Evolutionary conservation across 2,888 invertebrate species (phyloP).

Genomic region (Anoplius nigerrimus): DNA sequence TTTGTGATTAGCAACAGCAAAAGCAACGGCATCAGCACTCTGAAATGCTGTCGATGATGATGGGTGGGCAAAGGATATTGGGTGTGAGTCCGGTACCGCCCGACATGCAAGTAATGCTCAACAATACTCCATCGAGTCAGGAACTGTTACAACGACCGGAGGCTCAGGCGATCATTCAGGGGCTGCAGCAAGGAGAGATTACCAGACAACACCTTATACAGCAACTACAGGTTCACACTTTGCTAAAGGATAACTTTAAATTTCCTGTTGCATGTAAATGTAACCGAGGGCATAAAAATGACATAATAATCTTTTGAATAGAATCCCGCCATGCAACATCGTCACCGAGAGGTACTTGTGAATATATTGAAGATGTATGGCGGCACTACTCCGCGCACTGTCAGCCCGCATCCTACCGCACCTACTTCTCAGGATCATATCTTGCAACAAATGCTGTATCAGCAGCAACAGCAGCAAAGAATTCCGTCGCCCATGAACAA

Average conservation of each 20-base stretch:
- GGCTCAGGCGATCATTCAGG: slow-evolving; percentile 86
- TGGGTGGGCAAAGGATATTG: slow-evolving; percentile 78
- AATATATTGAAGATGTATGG: slow-evolving; percentile 80
- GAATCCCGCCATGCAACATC: slow-evolving; percentile 84
- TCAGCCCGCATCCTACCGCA: slow-evolving; percentile 74
- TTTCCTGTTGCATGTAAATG: background rate
- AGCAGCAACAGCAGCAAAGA: slow-evolving; percentile 72
- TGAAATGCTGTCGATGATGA: slow-evolving; percentile 78
- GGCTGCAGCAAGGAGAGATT: slow-evolving; percentile 86
- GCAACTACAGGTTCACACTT: slow-evolving; percentile 78
- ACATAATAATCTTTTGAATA: slow-evolving; percentile 44
- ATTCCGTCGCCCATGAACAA: slow-evolving; percentile 75
- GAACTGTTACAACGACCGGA: slow-evolving; percentile 85
- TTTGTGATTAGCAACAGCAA: slow-evolving; percentile 33
- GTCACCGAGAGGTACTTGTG: slow-evolving; percentile 84
- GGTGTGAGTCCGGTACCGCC: slow-evolving; percentile 76
- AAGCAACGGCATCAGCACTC: slow-evolving; percentile 72
- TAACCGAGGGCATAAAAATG: background rate
- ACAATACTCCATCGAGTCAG: slow-evolving; percentile 77
- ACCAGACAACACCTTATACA: slow-evolving; percentile 85
- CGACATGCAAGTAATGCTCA: slow-evolving; percentile 75
- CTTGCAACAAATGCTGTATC: slow-evolving; percentile 75
- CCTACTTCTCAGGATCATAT: slow-evolving; percentile 72
- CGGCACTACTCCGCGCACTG: slow-evolving; percentile 68
- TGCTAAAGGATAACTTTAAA: slow-evolving; percentile 5